Base-by-base conservation (phyloP, 2,113 vertebrate genomes). In the Tretioscincus oriximinensis region DNA sequence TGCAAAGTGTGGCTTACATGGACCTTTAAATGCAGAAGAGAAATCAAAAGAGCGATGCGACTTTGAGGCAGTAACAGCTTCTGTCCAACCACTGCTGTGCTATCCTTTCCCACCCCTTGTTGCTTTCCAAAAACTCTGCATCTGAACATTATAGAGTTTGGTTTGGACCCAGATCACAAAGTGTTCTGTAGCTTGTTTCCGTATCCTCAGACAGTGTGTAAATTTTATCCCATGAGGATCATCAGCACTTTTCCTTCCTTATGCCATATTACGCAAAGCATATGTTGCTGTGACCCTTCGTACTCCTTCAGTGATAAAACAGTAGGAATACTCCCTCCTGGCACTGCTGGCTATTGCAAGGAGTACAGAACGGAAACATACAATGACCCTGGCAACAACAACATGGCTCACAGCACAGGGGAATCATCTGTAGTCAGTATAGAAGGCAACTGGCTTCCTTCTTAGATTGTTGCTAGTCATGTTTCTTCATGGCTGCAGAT, bases 381-480 rank as follows among this genome's bases (percentile, higher is more conserved):
- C 2, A 35, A 74, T 3, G 76, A 67, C 1, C n/a, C 47, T 84
- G 90, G 87, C 86, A 76, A 29, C 22, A 1, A 51, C 1, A 1
- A 12, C 9, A 47, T 89, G 86, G 87, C 77, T 86, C 74, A 0
- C 77, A 77, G 84, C 24, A 64, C 41, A 73, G 0, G 80, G 87
- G 73, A 24, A 5, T 9, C 80, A 51, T 69, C n/a, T 21, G 35
- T 22, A 71, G 3, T 0, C 66, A 16, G 78, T 21, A 61, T 12
- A 21, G 70, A 16, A n/a, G 0, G 0, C 22, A 63, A 64, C 69
- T 5, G 0, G 28, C 61, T 72, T 66, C 29, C 73, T 66, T 22
- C 0, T 68, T 60, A 1, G 0, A 0, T 18, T 60, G 77, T 64
- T 2, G 5, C 2, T 0, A 1, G 29, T 0, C 0, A 3, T 4